These are phyloP conservation scores for Lepisosteus osseus DNA, from an alignment of 2,113 vertebrate species.

Conservation along the genomic window DNA sequence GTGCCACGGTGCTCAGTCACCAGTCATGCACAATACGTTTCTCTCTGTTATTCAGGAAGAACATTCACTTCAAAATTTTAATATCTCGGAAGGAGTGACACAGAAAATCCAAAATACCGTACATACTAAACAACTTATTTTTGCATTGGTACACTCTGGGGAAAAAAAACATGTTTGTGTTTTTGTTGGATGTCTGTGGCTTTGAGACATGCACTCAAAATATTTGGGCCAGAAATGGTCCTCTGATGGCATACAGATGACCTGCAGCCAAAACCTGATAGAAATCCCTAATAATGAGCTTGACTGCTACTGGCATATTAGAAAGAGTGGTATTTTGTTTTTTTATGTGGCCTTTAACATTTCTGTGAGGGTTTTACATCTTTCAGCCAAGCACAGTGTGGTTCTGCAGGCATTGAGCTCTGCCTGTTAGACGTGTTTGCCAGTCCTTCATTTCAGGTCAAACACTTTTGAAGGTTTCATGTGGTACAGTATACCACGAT, in stretches of 20 bases:
- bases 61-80: background rate
- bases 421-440: background rate
- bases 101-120: background rate
- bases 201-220: background rate
- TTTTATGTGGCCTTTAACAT: background rate
- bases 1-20: no score
- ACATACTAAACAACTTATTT: background rate
- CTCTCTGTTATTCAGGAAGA: background rate
- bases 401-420: background rate
- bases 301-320: background rate
- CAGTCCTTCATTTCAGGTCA: background rate
- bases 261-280: background rate
- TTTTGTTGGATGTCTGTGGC: no score
- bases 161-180: background rate
- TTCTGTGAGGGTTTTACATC: background rate
- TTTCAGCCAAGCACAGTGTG: background rate
- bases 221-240: background rate
- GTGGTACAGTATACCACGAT: background rate
- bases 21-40: background rate
- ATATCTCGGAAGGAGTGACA: background rate
- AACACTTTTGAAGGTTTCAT: slow-evolving; percentile 1
- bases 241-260: background rate
- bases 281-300: background rate
- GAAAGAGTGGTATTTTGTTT: background rate
- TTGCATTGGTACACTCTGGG: background rate